These are phyloP conservation scores for Sesia bembeciformis DNA, from an alignment of 2,888 invertebrate species.

Conservation along the genomic window DNA sequence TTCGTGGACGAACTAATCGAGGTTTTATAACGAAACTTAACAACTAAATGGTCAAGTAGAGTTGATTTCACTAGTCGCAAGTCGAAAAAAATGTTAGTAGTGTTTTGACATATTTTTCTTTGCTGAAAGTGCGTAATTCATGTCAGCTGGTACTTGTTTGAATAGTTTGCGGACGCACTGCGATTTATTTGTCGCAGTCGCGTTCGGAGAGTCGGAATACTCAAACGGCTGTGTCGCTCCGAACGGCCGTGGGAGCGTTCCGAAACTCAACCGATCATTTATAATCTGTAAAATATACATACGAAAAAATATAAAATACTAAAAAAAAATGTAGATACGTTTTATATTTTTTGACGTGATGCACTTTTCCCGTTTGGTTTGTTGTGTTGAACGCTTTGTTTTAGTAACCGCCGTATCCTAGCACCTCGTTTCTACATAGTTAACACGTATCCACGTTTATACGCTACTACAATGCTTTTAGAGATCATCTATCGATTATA, in stretches of 20 bases:
- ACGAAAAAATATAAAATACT: slow-evolving; percentile 40
- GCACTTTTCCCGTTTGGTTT: slow-evolving; percentile 63
- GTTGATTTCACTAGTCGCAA: slow-evolving; percentile 76
- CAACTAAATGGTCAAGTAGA: slow-evolving; percentile 71
- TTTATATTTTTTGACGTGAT: slow-evolving; percentile 58
- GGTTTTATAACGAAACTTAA: slow-evolving; percentile 48
- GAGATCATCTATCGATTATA: too few relatives aligned
- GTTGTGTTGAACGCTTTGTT: slow-evolving; percentile 64
- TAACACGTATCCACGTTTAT: too few relatives aligned
- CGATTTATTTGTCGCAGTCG: slow-evolving; percentile 9
- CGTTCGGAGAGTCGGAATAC: slow-evolving; percentile 47
- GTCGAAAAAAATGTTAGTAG: slow-evolving; percentile 72
- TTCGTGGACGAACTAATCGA: slow-evolving; percentile 65
- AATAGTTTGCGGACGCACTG: slow-evolving; percentile 30
- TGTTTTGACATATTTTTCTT: slow-evolving; percentile 77
- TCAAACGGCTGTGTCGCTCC: slow-evolving; percentile 36
- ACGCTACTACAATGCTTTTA: too few relatives aligned
- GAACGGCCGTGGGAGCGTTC: slow-evolving; percentile 52
- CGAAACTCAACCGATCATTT: slow-evolving; percentile 37
- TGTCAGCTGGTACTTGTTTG: slow-evolving; percentile 69
- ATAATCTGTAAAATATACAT: slow-evolving; percentile 61
- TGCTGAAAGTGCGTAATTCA: slow-evolving; percentile 76
- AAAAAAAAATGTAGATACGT: slow-evolving; percentile 48
- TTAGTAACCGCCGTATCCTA: slow-evolving; percentile 46
- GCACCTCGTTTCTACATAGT: neutral